A percentile compares a stretch with the other conserved stretches of the same genome.
phyloP scores from a whole-genome alignment of 2,888 invertebrate species.

The Acrobasis suavella region DNA sequence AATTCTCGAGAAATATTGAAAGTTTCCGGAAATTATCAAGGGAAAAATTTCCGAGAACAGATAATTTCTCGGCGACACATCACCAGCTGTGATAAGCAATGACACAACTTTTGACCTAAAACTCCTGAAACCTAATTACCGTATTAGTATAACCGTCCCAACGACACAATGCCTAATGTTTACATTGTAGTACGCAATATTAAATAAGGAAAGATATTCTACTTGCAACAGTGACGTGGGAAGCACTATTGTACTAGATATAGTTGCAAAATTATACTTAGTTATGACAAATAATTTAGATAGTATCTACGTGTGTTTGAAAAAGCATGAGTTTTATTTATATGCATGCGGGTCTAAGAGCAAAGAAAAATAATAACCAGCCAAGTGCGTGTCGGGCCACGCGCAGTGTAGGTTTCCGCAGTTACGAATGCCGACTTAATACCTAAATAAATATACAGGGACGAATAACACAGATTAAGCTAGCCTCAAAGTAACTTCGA shows the following conservation, averaged over 20 bases:
- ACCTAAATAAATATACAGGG: too few species aligned
- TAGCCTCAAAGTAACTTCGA: too few species aligned
- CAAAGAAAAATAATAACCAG: not conserved
- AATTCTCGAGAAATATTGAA: too few species aligned
- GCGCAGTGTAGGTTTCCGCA: too few species aligned
- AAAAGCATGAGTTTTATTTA: not conserved
- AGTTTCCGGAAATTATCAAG: too few species aligned
- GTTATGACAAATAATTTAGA: too few species aligned
- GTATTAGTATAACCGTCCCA: not conserved
- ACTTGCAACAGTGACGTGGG: not conserved
- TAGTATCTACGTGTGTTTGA: not conserved
- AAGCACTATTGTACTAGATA: not conserved
- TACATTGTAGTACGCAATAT: conserved; percentile 1
- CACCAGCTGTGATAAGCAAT: not conserved
- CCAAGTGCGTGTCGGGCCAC: not conserved
- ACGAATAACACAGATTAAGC: too few species aligned
- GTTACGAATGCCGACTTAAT: too few species aligned
- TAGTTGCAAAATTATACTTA: not conserved
- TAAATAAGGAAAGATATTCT: not conserved
- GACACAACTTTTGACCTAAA: not conserved
- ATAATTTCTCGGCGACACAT: too few species aligned
- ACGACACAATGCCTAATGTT: not conserved
- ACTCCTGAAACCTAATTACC: not conserved
- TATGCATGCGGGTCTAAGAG: not conserved
- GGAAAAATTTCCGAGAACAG: too few species aligned